Evolutionary conservation across 1,140 invertebrate genomes (phyloP), one percentile per base, ranked within the genome.

Genomic region (Pachyrhynchus sulphureomaculatus): DNA sequence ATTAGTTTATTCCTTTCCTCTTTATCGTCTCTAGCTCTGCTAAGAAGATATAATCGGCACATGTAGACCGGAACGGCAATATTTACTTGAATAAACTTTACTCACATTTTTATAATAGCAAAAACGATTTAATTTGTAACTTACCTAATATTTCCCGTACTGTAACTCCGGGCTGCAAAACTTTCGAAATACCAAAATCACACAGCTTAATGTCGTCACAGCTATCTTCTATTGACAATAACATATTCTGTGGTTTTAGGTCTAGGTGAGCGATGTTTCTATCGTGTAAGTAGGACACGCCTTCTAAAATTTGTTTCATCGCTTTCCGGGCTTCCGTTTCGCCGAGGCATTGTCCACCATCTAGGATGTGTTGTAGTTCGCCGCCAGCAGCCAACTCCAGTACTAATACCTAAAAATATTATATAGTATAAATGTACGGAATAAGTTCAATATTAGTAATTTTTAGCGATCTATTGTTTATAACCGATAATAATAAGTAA

Each of bases 201-300:
- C 95, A 98, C 51, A 98, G 83, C 77, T 96, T 93, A 21, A 96
- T 86, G 74, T 82, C 81, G 15, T 79, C 77, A 41, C 72, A 77
- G 68, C 84, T 86, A 64, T 86, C 80, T 72, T 85, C 86, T 32
- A 81, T 77, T 45, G 83, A 83, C 39, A 97, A 82, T 64, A 98
- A 82, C 71, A 98, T 84, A 78, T 98, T 98, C 80, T 96, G 94
- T 26, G 95, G 95, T 86, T 97, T 97, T 51, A 97, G 84, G 79
- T 97, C 94, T 41, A 97, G 82, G 77, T 97, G 94, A 8, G 92
- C 93, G 44, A 97, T 90, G 73, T 93, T 91, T 58, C 87, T 83
- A 58, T 88, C 86, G 79, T 97, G 94, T 51, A 97, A 82, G 76
- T 89, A 93, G n/a, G 84, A 81, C n/a, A 97, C 82, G 1, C 92